These are phyloP conservation scores for Esox niger DNA, from an alignment of 2,113 vertebrate species.

Conservation along the genomic window DNA sequence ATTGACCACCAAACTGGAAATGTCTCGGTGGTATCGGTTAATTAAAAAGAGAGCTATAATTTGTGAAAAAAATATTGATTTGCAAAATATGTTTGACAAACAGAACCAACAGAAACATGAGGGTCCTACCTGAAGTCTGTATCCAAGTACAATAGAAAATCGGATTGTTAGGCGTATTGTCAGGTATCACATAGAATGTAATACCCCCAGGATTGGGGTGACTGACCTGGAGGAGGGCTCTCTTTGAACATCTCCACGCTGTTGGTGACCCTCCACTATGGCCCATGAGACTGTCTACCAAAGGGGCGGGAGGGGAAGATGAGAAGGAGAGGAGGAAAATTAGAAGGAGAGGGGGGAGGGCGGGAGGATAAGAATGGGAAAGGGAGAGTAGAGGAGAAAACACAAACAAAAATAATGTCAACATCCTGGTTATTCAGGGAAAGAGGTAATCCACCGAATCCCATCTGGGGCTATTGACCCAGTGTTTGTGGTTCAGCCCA, in stretches of 20 bases:
- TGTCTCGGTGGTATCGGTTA: too few species aligned
- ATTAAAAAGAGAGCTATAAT: too few species aligned
- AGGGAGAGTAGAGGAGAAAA: not conserved
- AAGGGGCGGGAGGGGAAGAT: not conserved
- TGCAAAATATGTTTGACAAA: too few species aligned
- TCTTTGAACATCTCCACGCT: conserved; percentile 78
- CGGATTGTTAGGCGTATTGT: too few species aligned
- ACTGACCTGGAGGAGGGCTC: conserved; percentile 75
- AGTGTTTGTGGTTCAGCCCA: not conserved
- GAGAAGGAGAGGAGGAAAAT: too few species aligned
- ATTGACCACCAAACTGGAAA: too few species aligned
- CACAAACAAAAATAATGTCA: not conserved
- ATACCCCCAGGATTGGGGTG: too few species aligned
- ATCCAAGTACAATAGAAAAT: too few species aligned
- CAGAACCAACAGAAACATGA: too few species aligned
- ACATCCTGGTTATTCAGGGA: not conserved
- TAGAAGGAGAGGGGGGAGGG: not conserved
- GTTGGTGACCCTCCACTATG: conserved; percentile 49
- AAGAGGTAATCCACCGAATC: not conserved
- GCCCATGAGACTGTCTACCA: conserved; percentile 76
- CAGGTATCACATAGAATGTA: too few species aligned
- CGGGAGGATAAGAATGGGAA: not conserved
- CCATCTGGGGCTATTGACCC: not conserved
- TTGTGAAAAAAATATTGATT: too few species aligned
- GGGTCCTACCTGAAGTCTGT: not conserved